These are phyloP conservation scores for Rugalucina vietnamica DNA, from an alignment of 2,888 invertebrate species.

Conservation along the genomic window DNA sequence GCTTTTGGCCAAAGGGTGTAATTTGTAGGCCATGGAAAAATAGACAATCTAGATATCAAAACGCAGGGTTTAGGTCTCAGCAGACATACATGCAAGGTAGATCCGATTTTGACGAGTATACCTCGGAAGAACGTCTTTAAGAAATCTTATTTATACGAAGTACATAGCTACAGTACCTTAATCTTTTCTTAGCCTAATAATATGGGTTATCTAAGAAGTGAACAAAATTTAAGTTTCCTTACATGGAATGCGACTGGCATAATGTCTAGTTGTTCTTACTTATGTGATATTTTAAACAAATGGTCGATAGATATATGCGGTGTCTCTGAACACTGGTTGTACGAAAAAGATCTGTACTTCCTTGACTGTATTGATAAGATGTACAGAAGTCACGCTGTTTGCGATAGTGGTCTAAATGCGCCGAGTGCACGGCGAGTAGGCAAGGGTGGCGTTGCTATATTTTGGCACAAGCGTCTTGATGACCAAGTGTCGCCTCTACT, in stretches of 20 bases:
- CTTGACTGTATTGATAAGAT: not conserved
- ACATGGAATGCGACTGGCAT: slow-evolving; percentile 18
- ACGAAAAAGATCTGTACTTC: not conserved
- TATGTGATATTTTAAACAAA: not conserved
- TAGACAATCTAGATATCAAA: not conserved
- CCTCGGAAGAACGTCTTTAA: too few relatives aligned
- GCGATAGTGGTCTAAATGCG: not conserved
- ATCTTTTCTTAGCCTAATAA: too few relatives aligned
- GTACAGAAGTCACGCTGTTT: slow-evolving; percentile 4
- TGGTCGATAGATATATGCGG: not conserved
- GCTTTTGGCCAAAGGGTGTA: slow-evolving; percentile 21
- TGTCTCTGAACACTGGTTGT: too few relatives aligned
- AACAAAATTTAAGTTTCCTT: not conserved
- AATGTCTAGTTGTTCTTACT: slow-evolving; percentile 19
- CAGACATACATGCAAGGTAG: not conserved
- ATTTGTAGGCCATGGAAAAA: slow-evolving; percentile 15
- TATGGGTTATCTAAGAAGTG: too few relatives aligned
- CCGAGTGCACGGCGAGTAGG: not conserved
- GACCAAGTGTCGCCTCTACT: not conserved
- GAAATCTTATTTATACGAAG: too few relatives aligned
- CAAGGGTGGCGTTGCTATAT: slow-evolving; percentile 17
- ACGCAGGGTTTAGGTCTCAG: not conserved
- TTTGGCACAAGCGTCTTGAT: slow-evolving; percentile 17
- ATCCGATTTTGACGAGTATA: not conserved
- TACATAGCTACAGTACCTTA: too few relatives aligned